A percentile compares a stretch with the other conserved stretches of the same genome.
Evolutionary conservation across 1,140 invertebrate genomes (phyloP).

Genomic region (Aphidius ervi): DNA sequence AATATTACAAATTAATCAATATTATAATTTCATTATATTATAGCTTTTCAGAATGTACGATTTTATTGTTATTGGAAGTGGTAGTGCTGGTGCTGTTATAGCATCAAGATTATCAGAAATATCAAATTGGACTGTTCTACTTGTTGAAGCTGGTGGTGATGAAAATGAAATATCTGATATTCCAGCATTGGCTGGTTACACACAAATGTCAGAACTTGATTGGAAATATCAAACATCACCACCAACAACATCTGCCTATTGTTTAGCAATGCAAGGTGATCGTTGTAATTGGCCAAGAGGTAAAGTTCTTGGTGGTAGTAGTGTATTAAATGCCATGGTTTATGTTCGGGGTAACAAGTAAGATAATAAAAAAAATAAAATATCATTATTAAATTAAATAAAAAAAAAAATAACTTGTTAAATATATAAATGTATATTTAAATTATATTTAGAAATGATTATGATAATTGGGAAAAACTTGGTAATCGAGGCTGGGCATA

Average conservation of each 20-base stretch:
- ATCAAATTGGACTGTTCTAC: constrained; percentile 71
- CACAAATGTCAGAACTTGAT: constrained; percentile 77
- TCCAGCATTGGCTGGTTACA: constrained; percentile 70
- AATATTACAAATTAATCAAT: too few relatives aligned
- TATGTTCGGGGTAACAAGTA: constrained; percentile 86
- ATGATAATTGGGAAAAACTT: constrained; percentile 82
- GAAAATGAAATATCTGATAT: constrained; percentile 78
- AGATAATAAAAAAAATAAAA: neutral
- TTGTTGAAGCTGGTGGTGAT: constrained; percentile 80
- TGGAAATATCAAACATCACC: constrained; percentile 91
- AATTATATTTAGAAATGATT: constrained; percentile 63
- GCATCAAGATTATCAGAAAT: constrained; percentile 82
- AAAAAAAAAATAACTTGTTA: too few relatives aligned
- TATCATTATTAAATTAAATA: too few relatives aligned
- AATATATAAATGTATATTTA: too few relatives aligned
- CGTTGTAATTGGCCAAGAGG: constrained; percentile 85
- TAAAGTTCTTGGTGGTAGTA: constrained; percentile 88
- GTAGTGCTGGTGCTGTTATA: constrained; percentile 87
- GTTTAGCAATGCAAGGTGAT: constrained; percentile 77
- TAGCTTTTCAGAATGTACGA: constrained; percentile 74
- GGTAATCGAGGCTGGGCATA: constrained; percentile 92
- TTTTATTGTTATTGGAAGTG: constrained; percentile 84
- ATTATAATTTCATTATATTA: constrained; percentile 23
- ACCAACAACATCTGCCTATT: constrained; percentile 69
- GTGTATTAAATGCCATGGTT: constrained; percentile 92